Percentiles rank a stretch among this genome's conserved stretches.
Conservation (phyloP, 2,797 vertebrate genomes). For the Parotocinclus haroldoi region DNA sequence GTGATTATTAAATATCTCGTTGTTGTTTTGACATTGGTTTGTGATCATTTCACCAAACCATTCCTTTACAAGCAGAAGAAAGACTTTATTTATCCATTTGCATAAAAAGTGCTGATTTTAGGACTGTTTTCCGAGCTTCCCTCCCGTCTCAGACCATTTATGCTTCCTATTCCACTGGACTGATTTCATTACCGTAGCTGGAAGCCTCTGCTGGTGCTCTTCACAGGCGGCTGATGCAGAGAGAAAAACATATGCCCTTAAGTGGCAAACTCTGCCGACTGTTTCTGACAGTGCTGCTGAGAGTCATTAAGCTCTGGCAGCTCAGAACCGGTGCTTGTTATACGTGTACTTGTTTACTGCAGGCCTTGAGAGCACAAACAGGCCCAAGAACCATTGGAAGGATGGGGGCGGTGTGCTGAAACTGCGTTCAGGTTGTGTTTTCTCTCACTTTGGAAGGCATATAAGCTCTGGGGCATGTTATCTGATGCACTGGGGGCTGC, state of each 20-base stretch:
- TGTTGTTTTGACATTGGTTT: too few relatives aligned
- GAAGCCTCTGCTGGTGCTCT: slow-evolving; percentile 65
- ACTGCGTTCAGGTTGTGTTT: slow-evolving; percentile 37
- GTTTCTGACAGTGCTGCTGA: slow-evolving; percentile 80
- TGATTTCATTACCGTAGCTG: slow-evolving; percentile 77
- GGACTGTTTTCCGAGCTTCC: slow-evolving; percentile 18
- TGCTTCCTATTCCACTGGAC: slow-evolving; percentile 65
- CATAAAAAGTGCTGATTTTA: not conserved
- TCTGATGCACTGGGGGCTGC: slow-evolving; percentile 28
- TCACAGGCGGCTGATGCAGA: slow-evolving; percentile 66
- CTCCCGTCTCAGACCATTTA: slow-evolving; percentile 72
- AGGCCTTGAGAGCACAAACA: slow-evolving; percentile 62
- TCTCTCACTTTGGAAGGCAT: slow-evolving; percentile 44
- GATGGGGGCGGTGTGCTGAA: slow-evolving; percentile 50
- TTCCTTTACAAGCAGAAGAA: too few relatives aligned
- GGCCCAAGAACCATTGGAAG: slow-evolving; percentile 52
- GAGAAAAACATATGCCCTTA: slow-evolving; percentile 81
- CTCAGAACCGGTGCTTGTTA: slow-evolving; percentile 49
- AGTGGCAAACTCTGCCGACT: slow-evolving; percentile 73
- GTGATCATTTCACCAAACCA: too few relatives aligned
- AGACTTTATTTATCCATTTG: not conserved
- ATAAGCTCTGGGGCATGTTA: slow-evolving; percentile 37
- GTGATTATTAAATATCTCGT: too few relatives aligned
- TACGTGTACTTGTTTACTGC: slow-evolving; percentile 47
- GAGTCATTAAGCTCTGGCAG: slow-evolving; percentile 76